Evolutionary conservation across 2,888 invertebrate species (phyloP).

Genomic region (Gasteruption jaculator): DNA sequence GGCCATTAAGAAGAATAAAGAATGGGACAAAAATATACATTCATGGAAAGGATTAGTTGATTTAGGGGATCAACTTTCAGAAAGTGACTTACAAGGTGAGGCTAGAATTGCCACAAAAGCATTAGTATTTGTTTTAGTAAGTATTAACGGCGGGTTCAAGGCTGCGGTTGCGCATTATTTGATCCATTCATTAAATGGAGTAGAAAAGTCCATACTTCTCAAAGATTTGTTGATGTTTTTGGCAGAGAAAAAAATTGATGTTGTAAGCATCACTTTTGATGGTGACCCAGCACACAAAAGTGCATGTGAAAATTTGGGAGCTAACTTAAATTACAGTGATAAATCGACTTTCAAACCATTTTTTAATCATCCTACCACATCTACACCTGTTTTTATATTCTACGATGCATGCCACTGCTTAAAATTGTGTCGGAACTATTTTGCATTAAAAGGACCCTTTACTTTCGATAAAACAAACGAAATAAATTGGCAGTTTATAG

Average conservation of each 20-base stretch:
- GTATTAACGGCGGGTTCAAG: constrained; percentile 15
- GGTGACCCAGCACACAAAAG: constrained; percentile 7
- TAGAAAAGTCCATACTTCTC: constrained; percentile 14
- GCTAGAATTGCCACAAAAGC: constrained; percentile 4
- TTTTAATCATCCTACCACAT: background rate
- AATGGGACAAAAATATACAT: constrained; percentile 3
- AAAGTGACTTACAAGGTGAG: background rate
- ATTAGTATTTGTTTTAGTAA: constrained; percentile 11
- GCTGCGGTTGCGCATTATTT: constrained; percentile 17
- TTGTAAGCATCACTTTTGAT: constrained; percentile 9
- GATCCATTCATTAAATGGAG: constrained; percentile 11
- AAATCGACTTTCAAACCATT: constrained; percentile 5
- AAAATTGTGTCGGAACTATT: no score
- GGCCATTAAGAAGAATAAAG: constrained; percentile 11
- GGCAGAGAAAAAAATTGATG: constrained; percentile 7
- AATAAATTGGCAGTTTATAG: no score
- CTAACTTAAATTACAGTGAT: constrained; percentile 10
- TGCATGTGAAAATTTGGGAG: constrained; percentile 11
- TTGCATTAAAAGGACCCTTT: no score
- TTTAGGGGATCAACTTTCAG: constrained; percentile 11
- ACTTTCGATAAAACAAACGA: no score
- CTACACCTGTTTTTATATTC: no score
- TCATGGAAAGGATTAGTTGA: constrained; percentile 12
- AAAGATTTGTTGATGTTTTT: constrained; percentile 14
- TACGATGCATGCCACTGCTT: no score